Evolutionary conservation across 1,140 invertebrate genomes (phyloP).

Genomic region (Oscheius sp.): DNA sequence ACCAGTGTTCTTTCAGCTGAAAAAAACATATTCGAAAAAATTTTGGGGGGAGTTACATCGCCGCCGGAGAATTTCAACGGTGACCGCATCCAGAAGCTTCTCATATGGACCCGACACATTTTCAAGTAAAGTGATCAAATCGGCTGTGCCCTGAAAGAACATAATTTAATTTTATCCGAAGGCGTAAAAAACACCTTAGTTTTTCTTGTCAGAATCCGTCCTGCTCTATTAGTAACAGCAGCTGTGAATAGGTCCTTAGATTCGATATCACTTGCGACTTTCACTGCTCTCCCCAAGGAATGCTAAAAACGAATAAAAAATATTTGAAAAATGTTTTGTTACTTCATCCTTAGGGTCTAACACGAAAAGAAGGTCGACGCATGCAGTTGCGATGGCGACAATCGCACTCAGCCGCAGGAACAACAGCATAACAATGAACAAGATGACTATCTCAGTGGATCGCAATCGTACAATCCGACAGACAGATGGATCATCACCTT

Average conservation of each 20-base stretch:
- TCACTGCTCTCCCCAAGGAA: neutral
- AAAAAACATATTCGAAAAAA: too few relatives aligned
- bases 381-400: neutral
- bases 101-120: neutral
- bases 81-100: neutral
- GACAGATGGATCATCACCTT: neutral
- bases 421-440: constrained; percentile 12
- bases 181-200: neutral
- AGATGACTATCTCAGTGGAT: neutral
- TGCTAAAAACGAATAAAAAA: neutral
- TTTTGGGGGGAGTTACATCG: too few relatives aligned
- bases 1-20: constrained; percentile 3
- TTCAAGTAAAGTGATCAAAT: neutral
- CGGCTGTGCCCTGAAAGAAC: neutral
- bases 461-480: neutral
- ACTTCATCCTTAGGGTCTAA: neutral
- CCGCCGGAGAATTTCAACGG: neutral
- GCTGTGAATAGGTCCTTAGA: neutral
- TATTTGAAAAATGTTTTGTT: neutral
- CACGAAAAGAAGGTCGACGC: constrained; percentile 3
- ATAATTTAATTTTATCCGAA: too few relatives aligned
- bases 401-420: neutral
- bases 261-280: neutral
- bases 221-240: neutral
- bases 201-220: neutral